Evolutionary conservation across 1,140 invertebrate species (phyloP), one percentile per base, ranked within the genome.

Genomic region (Patella vulgata): DNA sequence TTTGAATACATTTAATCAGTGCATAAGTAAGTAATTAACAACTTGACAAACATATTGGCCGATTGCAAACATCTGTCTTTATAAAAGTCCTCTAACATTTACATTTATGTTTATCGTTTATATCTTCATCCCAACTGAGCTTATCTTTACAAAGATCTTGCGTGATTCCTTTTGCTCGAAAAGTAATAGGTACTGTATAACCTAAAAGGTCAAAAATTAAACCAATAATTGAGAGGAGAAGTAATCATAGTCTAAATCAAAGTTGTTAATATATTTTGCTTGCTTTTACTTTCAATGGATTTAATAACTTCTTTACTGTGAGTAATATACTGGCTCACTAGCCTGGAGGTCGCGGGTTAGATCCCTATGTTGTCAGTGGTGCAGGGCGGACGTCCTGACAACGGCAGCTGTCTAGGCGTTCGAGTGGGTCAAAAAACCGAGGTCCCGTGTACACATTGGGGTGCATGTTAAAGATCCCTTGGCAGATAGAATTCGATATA

Each of bases 161-260:
- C 17, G 69, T 27, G 17, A 72, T 50, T 17, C 36, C 14, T 58
- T 61, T 71, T 5, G 53, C 60, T 36, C 28, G 36, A 9, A 66
- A 33, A 12, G 61, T 43, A 21, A 67, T 47, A 14, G 62, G 71
- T 27, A 54, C 19, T 1, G 55, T 50, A 14, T 61, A 55, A 1
- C 67, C 67, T 50, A 71, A 56, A 3, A 68, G 64, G 36, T 73
- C 67, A 52, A 59, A 73, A 1, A 73, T 28, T 19, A 51, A 61
- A 39, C 57, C 57, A 8, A 57, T 36, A 11, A 62, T 23, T 8
- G 57, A 59, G 0, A 73, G 46, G 21, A 71, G 14, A 53, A 31
- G 4, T 51, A n/a, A n/a, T 40, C 63, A 25, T 28, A 53, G 23
- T 19, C 9, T 6, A 66, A 27, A 19, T 55, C 50, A 11, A 52